A percentile compares a stretch with the other conserved stretches of the same genome.
Conservation (phyloP, 2,113 vertebrate species). For the Strigops habroptila region DNA sequence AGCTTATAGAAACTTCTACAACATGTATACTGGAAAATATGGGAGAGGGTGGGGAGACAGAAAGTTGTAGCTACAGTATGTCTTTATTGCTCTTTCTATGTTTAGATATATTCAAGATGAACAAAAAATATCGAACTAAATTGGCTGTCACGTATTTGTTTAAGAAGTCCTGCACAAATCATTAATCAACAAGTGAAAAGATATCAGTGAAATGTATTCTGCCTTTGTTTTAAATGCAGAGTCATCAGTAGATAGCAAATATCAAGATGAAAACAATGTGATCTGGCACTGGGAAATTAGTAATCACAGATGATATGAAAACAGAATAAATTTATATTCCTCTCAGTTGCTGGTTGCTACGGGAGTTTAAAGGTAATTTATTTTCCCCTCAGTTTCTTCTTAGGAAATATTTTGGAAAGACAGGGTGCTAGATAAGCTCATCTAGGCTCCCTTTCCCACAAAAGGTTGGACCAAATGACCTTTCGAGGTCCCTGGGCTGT, state of each 20-base stretch:
- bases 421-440: not conserved
- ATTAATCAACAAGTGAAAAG: not conserved
- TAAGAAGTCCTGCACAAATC: not conserved
- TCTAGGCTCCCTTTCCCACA: not conserved
- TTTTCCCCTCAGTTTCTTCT: not conserved
- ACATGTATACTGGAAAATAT: not conserved
- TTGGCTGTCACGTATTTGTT: not conserved
- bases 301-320: not conserved
- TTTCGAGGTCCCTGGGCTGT: not conserved
- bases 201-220: not conserved
- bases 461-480: not conserved
- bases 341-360: not conserved
- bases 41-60: not conserved
- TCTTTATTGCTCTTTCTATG: not conserved
- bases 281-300: not conserved
- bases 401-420: not conserved
- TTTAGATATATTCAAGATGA: not conserved
- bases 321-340: not conserved
- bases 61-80: not conserved
- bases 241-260: not conserved
- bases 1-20: constrained; percentile 15
- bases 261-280: not conserved
- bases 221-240: not conserved
- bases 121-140: not conserved
- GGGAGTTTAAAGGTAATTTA: not conserved